Evolutionary conservation across 2,113 vertebrate species (phyloP), one percentile per base, ranked within the genome.

Genomic region (Microcebus ravelobensis): DNA sequence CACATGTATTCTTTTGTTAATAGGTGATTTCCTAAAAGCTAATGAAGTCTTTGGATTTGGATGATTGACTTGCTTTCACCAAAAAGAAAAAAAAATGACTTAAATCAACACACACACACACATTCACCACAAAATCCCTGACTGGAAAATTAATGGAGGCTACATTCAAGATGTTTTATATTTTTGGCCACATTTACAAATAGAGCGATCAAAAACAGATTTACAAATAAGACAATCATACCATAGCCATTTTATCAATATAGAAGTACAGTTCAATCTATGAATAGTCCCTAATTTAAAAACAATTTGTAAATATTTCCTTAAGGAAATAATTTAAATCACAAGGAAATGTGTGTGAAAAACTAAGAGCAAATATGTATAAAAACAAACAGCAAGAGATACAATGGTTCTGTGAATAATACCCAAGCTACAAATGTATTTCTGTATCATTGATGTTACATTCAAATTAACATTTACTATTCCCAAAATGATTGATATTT

Each of bases 381-480:
- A 85, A 81, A 39, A 96, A 52, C 52, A 87, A 96, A 71, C 63
- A n/a, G 14, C 21, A 85, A 21, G 48, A 1, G 1, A 88, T 59
- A 63, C 8, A 45, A 9, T 15, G 8, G 17, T 59, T 85, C 21
- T 82, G 8, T 17, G 21, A 86, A 61, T 73, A 71, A 31, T 50
- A 59, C 2, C 5, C 55, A 67, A 10, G 1, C 10, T 48, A 2
- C 21, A 91, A 59, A 29, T 9, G 4, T 42, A 2, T 80, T 87
- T 94, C 55, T 92, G 0, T 20, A 18, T 31, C 27, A 81, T 4
- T 39, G n/a, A 85, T 1, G 0, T 7, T 59, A 18, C 3, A 65
- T 57, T 95, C 65, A 85, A 83, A 95, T 77, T 83, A 80, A 95
- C 87, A 84, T 55, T 80, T 29, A 70, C 27, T 50, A 15, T 34